phyloP scores from a whole-genome alignment of 1,140 invertebrate genomes.

The Portunus trituberculatus region DNA sequence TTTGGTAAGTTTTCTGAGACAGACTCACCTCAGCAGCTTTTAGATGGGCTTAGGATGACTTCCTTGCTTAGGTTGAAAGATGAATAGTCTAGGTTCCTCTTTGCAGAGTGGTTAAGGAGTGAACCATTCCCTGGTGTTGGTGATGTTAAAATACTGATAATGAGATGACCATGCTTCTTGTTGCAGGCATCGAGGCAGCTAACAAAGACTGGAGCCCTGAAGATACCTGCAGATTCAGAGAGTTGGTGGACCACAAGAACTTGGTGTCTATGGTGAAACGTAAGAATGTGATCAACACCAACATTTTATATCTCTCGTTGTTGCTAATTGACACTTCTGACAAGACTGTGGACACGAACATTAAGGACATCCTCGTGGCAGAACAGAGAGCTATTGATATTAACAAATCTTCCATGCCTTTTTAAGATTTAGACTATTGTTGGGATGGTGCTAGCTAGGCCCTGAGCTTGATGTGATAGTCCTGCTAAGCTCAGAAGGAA shows the following conservation, averaged over 20 bases:
- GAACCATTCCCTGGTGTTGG: too few species aligned
- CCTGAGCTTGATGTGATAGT: neutral
- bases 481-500: neutral
- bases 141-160: too few species aligned
- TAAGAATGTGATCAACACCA: constrained; percentile 80
- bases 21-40: too few species aligned
- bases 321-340: constrained; percentile 82
- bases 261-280: constrained; percentile 82
- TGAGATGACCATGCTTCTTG: constrained; percentile 57
- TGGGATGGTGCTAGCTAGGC: neutral
- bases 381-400: constrained; percentile 81
- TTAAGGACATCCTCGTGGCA: constrained; percentile 82
- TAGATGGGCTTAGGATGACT: too few species aligned
- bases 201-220: constrained; percentile 84
- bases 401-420: neutral
- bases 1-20: constrained; percentile 82
- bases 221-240: constrained; percentile 83
- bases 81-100: too few species aligned
- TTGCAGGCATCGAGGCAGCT: constrained; percentile 82
- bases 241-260: constrained; percentile 83
- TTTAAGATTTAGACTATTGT: neutral
- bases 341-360: constrained; percentile 82
- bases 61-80: too few species aligned
- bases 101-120: too few species aligned
- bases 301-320: constrained; percentile 82